A percentile compares a stretch with the other conserved stretches of the same genome.
These are phyloP conservation scores for Sinosuthora webbiana DNA, from an alignment of 2,113 vertebrate genomes.

Conservation along the genomic window DNA sequence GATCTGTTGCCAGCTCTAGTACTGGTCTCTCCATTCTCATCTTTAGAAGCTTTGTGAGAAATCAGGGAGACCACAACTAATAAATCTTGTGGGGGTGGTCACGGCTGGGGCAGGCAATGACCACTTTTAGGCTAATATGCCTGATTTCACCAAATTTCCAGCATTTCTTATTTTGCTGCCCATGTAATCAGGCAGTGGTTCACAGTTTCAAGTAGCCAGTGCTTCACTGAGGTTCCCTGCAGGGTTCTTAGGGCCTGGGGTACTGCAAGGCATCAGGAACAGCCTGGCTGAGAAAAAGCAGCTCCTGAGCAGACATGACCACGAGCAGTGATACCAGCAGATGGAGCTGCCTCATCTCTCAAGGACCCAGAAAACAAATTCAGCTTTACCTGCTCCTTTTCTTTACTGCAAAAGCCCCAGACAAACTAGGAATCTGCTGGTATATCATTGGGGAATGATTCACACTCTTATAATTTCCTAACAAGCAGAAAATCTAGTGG, in stretches of 20 bases:
- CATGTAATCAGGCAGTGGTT: neutral
- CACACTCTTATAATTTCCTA: neutral
- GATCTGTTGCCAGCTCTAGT: neutral
- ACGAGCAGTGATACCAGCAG: neutral
- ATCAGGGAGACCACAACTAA: neutral
- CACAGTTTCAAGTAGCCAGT: neutral
- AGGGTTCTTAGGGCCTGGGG: neutral
- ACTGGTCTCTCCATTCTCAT: neutral
- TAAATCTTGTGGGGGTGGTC: neutral
- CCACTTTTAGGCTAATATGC: neutral
- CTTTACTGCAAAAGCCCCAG: neutral
- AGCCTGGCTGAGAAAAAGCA: neutral
- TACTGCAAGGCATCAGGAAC: neutral
- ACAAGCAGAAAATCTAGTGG: neutral
- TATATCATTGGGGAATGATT: neutral
- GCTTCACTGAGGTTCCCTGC: neutral
- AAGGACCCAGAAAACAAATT: neutral
- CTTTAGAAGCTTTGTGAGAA: neutral
- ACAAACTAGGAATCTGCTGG: neutral
- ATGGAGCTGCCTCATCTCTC: conserved; percentile 27
- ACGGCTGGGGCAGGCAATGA: neutral
- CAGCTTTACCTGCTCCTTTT: neutral
- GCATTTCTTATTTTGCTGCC: neutral
- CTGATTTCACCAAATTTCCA: neutral
- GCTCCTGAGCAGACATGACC: neutral